A percentile compares a stretch with the other conserved stretches of the same genome.
Evolutionary conservation across 2,888 invertebrate species (phyloP).

Genomic region (Trachelus troglodyta): DNA sequence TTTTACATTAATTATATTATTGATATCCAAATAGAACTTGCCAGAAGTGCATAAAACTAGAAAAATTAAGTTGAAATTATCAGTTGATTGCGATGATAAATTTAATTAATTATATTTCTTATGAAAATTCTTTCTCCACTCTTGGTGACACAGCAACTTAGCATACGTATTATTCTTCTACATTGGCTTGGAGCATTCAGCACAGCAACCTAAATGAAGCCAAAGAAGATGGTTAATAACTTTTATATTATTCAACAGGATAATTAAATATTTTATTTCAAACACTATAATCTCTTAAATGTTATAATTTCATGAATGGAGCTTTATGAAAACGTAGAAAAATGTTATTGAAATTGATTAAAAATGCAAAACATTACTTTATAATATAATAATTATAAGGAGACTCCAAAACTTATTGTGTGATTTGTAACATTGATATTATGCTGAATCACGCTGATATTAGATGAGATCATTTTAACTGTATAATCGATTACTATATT

Average conservation of each 20-base stretch:
- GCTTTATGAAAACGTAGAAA: too few species aligned
- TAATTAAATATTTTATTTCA: too few species aligned
- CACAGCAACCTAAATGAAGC: neutral
- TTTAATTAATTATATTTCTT: neutral
- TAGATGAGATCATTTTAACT: neutral
- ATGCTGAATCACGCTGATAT: too few species aligned
- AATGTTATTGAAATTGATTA: too few species aligned
- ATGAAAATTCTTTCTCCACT: neutral
- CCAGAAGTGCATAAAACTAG: too few species aligned
- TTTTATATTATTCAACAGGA: neutral
- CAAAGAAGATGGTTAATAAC: neutral
- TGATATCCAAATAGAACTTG: neutral
- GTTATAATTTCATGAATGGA: too few species aligned
- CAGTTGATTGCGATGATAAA: neutral
- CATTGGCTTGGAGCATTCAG: neutral
- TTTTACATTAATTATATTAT: neutral
- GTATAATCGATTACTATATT: neutral
- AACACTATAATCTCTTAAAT: too few species aligned
- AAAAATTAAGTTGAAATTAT: neutral
- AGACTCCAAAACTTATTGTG: too few species aligned
- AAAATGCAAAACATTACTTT: too few species aligned
- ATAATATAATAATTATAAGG: too few species aligned
- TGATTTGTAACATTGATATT: too few species aligned
- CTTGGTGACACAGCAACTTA: neutral
- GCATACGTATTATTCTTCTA: neutral